Evolutionary conservation across 64 coral and sea anemone genomes (phyloP).

Genomic region (Orbicella faveolata): DNA sequence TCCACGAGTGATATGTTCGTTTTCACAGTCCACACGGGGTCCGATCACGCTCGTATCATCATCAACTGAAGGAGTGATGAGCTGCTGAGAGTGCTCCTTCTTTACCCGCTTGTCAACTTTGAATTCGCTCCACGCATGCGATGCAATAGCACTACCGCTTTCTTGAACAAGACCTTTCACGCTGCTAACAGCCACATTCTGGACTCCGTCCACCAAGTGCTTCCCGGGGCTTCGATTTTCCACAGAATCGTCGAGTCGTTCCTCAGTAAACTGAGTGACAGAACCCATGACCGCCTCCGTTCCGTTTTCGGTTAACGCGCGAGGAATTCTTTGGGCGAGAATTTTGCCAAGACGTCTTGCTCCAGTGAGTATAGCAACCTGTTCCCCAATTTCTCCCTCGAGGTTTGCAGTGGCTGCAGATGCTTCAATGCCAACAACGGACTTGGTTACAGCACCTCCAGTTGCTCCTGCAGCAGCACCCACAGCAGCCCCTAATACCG

Average conservation of each 20-base stretch:
- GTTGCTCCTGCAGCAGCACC: conserved; percentile 30
- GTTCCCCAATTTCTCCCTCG: conserved; percentile 32
- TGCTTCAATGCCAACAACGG: neutral
- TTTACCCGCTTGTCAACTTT: neutral
- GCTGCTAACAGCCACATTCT: neutral
- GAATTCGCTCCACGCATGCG: neutral
- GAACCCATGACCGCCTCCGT: conserved; percentile 21
- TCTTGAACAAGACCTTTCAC: neutral
- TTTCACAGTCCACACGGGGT: neutral
- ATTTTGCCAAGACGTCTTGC: conserved; percentile 9
- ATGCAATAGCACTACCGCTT: neutral
- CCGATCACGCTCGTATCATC: neutral
- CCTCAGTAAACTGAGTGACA: conserved; percentile 7
- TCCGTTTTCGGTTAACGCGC: conserved; percentile 20
- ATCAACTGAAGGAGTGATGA: neutral
- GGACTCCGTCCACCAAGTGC: conserved; percentile 7
- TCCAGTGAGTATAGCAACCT: conserved; percentile 29
- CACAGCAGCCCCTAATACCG: conserved; percentile 1
- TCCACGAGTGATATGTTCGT: neutral
- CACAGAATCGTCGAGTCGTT: conserved; percentile 53
- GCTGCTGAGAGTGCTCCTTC: conserved; percentile 6
- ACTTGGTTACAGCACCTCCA: conserved; percentile 48
- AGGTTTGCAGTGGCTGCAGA: conserved; percentile 43
- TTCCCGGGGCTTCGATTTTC: conserved; percentile 39
- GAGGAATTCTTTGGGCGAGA: neutral